Evolutionary conservation across 2,888 invertebrate species (phyloP).

Genomic region (Latheticus oryzae): DNA sequence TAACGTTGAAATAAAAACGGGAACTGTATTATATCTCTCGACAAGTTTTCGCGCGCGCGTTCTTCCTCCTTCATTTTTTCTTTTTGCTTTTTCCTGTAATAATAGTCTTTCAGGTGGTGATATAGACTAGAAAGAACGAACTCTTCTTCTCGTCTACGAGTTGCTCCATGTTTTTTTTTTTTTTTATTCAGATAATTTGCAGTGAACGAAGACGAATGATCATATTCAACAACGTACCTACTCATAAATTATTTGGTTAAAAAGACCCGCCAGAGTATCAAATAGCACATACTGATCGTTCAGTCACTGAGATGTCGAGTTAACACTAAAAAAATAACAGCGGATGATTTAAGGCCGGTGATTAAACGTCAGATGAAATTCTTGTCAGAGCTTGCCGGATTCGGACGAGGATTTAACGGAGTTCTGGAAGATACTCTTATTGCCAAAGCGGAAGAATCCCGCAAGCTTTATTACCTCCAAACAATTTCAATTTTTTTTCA

Average conservation of each 20-base stretch:
- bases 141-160: conserved; percentile 1
- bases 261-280: conserved; percentile 26
- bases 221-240: conserved; percentile 32
- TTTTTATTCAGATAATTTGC: conserved; percentile 31
- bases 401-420: too few relatives aligned
- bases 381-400: too few relatives aligned
- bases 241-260: conserved; percentile 32
- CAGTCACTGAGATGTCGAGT: too few relatives aligned
- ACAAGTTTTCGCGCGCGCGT: conserved; percentile 23
- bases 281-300: conserved; percentile 23
- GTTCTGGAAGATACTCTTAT: too few relatives aligned
- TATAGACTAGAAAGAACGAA: neutral
- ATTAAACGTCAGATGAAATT: too few relatives aligned
- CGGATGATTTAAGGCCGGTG: too few relatives aligned
- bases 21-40: conserved; percentile 30
- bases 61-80: conserved; percentile 12
- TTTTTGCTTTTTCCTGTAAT: conserved; percentile 3
- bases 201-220: conserved; percentile 31
- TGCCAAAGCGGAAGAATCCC: too few relatives aligned
- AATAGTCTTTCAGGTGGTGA: conserved; percentile 7
- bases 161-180: too few relatives aligned
- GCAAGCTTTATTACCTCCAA: too few relatives aligned
- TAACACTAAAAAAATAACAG: too few relatives aligned
- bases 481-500: too few relatives aligned
- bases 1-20: conserved; percentile 32